Evolutionary conservation across 2,113 vertebrate genomes (phyloP), one percentile per base, ranked within the genome.

Genomic region (Gymnogyps californianus): DNA sequence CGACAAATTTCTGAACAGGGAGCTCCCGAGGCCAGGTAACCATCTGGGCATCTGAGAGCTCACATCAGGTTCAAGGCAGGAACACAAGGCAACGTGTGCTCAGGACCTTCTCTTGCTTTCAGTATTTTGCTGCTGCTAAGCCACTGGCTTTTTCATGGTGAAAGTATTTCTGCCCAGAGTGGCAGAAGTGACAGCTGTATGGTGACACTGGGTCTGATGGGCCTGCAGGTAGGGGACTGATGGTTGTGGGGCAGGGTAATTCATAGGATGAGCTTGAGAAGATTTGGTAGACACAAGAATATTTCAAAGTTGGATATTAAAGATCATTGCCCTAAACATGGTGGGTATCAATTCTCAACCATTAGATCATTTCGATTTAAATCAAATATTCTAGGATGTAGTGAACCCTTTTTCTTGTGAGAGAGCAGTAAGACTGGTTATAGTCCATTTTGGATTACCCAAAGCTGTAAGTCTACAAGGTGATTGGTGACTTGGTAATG

Each of bases 21-120:
- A 36, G 10, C 3, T 82, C 14, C 29, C 8, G 13, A 31, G 28
- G 29, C 36, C 29, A 38, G 46, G n/a, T 82, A 76, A 31, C 8
- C 5, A 4, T 19, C 5, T 17, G 19, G 12, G 19, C 16, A 54
- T 16, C 42, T 0, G 3, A 81, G 38, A 82, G 11, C 36, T 89
- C 38, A 14, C 0, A 0, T 42, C 26, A 57, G 16, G 8, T 71
- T 80, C 38, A 59, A 62, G 44, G 24, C 36, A 89, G 74, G 40
- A 87, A 47, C 8, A 47, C 0, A 2, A 74, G 40, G 11, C 15
- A 22, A 10, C 0, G 1, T 18, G 11, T 65, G 6, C 46, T 74
- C 26, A 54, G 18, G 29, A 3, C 25, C 16, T 83, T 70, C 42
- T 72, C 31, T 61, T 83, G 55, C 38, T 85, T 75, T 57, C 12